Percentiles rank a stretch among this genome's conserved stretches.
phyloP scores from a whole-genome alignment of 35 echinoderm and acorn worm genomes.

The Stichopus chloronotus region DNA sequence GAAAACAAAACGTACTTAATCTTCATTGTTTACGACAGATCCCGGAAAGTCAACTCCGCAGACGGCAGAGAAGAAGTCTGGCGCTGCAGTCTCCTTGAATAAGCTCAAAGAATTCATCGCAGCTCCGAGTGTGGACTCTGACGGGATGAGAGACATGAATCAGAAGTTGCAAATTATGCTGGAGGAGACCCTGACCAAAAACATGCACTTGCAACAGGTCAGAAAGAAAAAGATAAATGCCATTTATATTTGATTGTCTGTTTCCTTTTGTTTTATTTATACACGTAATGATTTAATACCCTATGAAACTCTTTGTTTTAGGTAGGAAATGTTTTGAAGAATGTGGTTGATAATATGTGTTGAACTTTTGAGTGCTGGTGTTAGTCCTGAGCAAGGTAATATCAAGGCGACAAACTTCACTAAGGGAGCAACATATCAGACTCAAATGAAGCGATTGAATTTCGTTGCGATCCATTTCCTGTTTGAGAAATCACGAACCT shows the following conservation, averaged over 20 bases:
- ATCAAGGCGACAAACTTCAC: too few species aligned
- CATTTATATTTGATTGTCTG: neutral
- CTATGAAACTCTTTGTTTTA: too few species aligned
- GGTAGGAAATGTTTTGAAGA: too few species aligned
- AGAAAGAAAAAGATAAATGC: neutral
- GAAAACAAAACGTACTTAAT: neutral
- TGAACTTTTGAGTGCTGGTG: too few species aligned
- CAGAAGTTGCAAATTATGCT: conserved; percentile 95
- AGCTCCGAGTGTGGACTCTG: conserved; percentile 46
- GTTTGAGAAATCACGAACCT: too few species aligned
- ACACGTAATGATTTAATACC: too few species aligned
- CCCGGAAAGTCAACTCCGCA: conserved; percentile 48
- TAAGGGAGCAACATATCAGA: too few species aligned
- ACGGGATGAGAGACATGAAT: conserved; percentile 88
- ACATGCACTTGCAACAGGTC: conserved; percentile 98
- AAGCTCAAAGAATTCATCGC: conserved; percentile 94
- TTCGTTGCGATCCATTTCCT: too few species aligned
- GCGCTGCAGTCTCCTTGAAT: conserved; percentile 53
- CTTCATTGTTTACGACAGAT: conserved; percentile 23
- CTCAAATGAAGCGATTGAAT: too few species aligned
- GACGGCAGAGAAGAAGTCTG: conserved; percentile 48
- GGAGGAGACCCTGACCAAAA: conserved; percentile 97
- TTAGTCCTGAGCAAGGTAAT: too few species aligned
- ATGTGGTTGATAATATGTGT: too few species aligned
- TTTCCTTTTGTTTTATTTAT: neutral